phyloP scores from a whole-genome alignment of 2,113 vertebrate species.

The Rostratula benghalensis region DNA sequence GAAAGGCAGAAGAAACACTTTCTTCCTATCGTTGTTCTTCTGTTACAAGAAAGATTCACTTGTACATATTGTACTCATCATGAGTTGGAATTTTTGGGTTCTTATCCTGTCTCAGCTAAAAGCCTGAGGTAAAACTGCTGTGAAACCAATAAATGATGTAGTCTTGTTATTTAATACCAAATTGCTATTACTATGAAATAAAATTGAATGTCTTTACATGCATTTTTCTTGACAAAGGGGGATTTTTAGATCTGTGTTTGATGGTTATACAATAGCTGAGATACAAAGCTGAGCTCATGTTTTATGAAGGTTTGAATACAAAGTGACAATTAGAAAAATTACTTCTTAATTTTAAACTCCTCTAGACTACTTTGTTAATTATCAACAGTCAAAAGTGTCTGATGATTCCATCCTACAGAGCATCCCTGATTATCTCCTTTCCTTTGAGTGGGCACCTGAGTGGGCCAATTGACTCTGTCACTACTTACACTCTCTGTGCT shows the following conservation, averaged over 20 bases:
- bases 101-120: neutral
- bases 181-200: neutral
- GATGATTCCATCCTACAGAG: neutral
- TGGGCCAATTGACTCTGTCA: neutral
- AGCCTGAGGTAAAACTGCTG: neutral
- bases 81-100: neutral
- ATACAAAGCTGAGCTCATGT: neutral
- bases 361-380: constrained; percentile 9
- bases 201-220: neutral
- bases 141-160: neutral
- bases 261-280: neutral
- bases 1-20: neutral
- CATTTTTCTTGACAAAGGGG: neutral
- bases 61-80: neutral
- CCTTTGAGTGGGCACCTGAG: neutral
- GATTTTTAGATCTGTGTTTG: neutral
- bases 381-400: neutral
- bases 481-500: neutral
- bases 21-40: neutral
- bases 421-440: neutral
- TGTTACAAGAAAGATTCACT: neutral
- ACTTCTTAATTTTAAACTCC: constrained; percentile 9
- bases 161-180: neutral
- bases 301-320: neutral
- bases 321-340: constrained; percentile 15